Evolutionary conservation across 2,888 invertebrate genomes (phyloP), one percentile per base, ranked within the genome.

Genomic region (Aplocera efformata): DNA sequence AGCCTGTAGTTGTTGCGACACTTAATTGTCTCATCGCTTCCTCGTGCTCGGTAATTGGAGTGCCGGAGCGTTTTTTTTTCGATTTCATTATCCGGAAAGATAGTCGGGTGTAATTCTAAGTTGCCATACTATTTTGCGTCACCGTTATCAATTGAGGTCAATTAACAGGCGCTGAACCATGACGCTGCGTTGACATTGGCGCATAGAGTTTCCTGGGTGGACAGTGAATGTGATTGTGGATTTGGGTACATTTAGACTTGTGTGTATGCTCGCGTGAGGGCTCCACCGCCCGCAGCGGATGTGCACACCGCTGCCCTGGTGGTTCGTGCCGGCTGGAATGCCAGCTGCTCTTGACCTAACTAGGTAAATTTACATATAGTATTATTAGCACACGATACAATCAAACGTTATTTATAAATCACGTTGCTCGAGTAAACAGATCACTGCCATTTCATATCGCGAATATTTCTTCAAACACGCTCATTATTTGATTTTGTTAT

Each of bases 261-360:
- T 56, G 57, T 67, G 63, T 54, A 71, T 71, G 72, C 40, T 68
- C 55, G 65, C 60, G 59, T 65, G 72, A 76, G 60, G 53, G 54
- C 57, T 52, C 60, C 62, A 53, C 71, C 59, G 73, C 80, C 68
- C 58, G 73, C 83, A 74, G 89, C 81, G 86, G 83, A 86, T 85
- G 85, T 81, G 78, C 82, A 84, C 82, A 64, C 83, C 83, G 81
- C 85, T 81, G 77, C 60, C 67, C 64, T 80, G 79, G 83, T 83
- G 79, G 78, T 72, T 75, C 63, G 72, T 78, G 70, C 73, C 76
- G 76, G 76, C 79, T 85, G 89, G 82, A 88, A 85, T 88, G 86
- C 88, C 86, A 82, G 79, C 84, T 78, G 86, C 86, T 81, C 85
- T 88, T 83, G 86, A 86, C 79, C 79, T 88, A 70, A 82, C 85